phyloP scores from a whole-genome alignment of 1,140 invertebrate species.

The Kradibia gibbosae region DNA sequence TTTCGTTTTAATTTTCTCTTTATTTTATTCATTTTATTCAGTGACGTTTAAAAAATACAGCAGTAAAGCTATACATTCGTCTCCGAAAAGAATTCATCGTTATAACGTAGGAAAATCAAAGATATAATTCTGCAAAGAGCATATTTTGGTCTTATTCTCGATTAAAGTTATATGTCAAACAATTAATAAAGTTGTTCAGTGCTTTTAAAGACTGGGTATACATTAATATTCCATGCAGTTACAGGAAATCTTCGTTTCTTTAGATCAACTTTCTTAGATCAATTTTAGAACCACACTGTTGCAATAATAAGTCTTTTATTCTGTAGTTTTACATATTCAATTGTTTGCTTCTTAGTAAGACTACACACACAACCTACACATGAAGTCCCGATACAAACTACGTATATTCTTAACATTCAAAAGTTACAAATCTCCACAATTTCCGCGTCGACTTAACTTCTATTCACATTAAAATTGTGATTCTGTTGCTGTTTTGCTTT shows the following conservation, averaged over 20 bases:
- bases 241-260: conserved; percentile 6
- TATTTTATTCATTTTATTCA: conserved; percentile 58
- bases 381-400: conserved; percentile 69
- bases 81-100: conserved; percentile 53
- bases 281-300: conserved; percentile 16
- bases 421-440: conserved; percentile 63
- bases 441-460: conserved; percentile 16
- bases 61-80: conserved; percentile 61
- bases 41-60: conserved; percentile 66
- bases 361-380: conserved; percentile 73
- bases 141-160: conserved; percentile 24
- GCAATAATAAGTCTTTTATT: conserved; percentile 49
- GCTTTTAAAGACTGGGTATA: conserved; percentile 37
- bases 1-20: conserved; percentile 42
- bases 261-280: conserved; percentile 8
- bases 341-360: conserved; percentile 60
- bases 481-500: conserved; percentile 42
- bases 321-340: conserved; percentile 53
- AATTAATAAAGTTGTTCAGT: conserved; percentile 38
- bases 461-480: conserved; percentile 38
- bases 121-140: conserved; percentile 31
- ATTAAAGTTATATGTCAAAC: conserved; percentile 37
- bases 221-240: conserved; percentile 26
- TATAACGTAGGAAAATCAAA: conserved; percentile 23
- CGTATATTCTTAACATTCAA: conserved; percentile 64